Evolutionary conservation across 2,113 vertebrate genomes (phyloP).

Genomic region (Centropus unirufus): DNA sequence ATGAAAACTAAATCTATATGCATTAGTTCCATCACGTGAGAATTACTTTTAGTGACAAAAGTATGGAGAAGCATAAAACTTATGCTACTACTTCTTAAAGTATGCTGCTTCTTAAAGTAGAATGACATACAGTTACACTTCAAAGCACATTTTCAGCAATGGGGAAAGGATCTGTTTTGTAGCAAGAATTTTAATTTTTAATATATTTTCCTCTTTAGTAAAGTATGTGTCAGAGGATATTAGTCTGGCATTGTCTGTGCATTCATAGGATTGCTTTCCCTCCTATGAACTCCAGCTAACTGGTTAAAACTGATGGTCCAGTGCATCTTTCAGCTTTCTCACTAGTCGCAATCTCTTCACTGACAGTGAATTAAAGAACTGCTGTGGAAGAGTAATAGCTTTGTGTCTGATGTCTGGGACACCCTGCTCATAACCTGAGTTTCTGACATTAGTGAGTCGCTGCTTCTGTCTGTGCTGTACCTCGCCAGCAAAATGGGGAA

Average conservation of each 20-base stretch:
- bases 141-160: not conserved
- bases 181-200: not conserved
- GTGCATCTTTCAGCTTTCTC: not conserved
- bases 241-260: not conserved
- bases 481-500: not conserved
- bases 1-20: slow-evolving; percentile 9
- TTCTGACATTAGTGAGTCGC: not conserved
- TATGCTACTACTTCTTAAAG: not conserved
- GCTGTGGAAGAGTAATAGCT: not conserved
- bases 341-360: not conserved
- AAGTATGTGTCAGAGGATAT: not conserved
- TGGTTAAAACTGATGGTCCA: not conserved
- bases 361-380: not conserved
- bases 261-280: not conserved
- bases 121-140: not conserved
- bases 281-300: not conserved
- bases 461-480: not conserved
- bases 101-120: not conserved
- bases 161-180: not conserved
- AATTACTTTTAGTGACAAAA: not conserved
- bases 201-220: not conserved
- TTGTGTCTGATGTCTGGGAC: not conserved
- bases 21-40: not conserved
- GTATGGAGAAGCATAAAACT: slow-evolving; percentile 30
- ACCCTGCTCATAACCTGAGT: not conserved